Conservation (phyloP, 1,140 invertebrate species). For the Heliconius nattereri region DNA sequence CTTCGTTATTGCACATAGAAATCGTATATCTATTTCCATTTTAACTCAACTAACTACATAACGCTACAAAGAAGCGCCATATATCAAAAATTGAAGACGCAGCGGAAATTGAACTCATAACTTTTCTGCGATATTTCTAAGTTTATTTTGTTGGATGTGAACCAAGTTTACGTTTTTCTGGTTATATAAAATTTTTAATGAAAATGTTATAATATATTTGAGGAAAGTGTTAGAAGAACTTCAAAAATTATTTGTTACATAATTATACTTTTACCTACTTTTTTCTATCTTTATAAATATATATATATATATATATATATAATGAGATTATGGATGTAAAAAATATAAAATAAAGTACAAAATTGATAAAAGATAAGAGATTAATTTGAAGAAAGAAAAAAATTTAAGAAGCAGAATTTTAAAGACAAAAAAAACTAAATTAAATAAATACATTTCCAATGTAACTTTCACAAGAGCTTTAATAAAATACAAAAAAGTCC, state of each 20-base stretch:
- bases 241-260: background rate
- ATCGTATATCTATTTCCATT: background rate
- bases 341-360: no score
- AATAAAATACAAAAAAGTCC: conserved; percentile 17
- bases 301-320: no score
- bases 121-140: conserved; percentile 3
- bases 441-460: no score
- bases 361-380: no score
- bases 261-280: background rate
- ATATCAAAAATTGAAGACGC: conserved; percentile 6
- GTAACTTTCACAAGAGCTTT: background rate
- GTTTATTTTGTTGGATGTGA: conserved; percentile 5
- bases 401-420: no score
- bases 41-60: background rate
- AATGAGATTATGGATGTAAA: no score
- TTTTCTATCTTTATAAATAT: no score
- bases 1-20: background rate
- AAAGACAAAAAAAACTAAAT: no score
- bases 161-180: background rate
- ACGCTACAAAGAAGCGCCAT: background rate
- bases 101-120: conserved; percentile 9
- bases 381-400: no score
- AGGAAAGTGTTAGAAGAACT: background rate
- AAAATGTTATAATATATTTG: background rate
- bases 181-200: background rate